These are phyloP conservation scores for Cephus pygmeus DNA, from an alignment of 2,888 invertebrate genomes.

Conservation along the genomic window DNA sequence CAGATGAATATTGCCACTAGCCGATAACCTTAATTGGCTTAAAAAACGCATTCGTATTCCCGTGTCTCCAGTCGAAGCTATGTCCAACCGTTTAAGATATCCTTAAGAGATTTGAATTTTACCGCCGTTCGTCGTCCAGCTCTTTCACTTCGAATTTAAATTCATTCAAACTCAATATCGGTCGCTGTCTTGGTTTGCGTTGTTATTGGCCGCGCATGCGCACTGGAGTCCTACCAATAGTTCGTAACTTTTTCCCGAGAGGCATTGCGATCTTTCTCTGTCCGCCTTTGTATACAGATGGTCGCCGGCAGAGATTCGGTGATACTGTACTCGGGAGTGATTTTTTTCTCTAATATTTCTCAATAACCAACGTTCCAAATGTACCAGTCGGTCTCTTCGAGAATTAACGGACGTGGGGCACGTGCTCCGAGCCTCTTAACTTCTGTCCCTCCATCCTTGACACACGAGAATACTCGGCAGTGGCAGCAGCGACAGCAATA, in stretches of 20 bases:
- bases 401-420: constrained; percentile 50
- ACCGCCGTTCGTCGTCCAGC: neutral
- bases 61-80: neutral
- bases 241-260: neutral
- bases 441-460: constrained; percentile 43
- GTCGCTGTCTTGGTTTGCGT: neutral
- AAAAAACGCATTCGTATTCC: constrained; percentile 44
- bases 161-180: neutral
- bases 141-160: neutral
- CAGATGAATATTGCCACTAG: constrained; percentile 45
- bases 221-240: neutral
- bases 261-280: neutral
- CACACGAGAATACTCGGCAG: constrained; percentile 35
- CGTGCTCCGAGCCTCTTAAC: constrained; percentile 51
- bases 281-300: neutral
- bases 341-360: neutral
- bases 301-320: neutral
- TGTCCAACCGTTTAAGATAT: neutral
- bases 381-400: neutral
- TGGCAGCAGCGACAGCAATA: constrained; percentile 28
- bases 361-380: neutral
- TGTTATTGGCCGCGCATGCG: neutral
- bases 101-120: neutral
- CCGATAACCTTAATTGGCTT: constrained; percentile 49
- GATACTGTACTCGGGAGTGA: neutral